Evolutionary conservation across 1,140 invertebrate genomes (phyloP), one percentile per base, ranked within the genome.

Genomic region (Drosophila ananassae): DNA sequence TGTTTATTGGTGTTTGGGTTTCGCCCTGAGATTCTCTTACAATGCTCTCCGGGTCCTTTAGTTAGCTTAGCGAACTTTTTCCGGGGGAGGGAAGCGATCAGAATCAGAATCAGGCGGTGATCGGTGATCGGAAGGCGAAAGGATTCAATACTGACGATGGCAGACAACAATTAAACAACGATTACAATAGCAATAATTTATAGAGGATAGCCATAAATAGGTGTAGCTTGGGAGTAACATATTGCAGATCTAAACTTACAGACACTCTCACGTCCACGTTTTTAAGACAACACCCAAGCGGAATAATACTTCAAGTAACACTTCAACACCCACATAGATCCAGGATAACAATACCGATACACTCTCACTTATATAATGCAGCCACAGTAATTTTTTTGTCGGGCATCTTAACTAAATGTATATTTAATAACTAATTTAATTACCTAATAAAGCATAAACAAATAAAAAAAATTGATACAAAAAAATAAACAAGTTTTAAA

Each of bases 361-460:
- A 61, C 52, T 21, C 51, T 44, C 41, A 56, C 56, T 50, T 47
- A 52, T 46, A 46, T 22, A 68, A 48, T 50, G 51, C 66, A 63
- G 71, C 46, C 67, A 56, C 51, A 57, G 44, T 57, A 41, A 39
- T 75, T 58, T 75, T 64, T 66, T 73, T 73, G 71, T 71, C 75
- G 62, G 77, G 68, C 77, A 77, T 77, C 62, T 77, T 85, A 85
- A 84, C 56, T 85, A 74, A 80, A 66, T 84, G 81, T 84, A 84
- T 80, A 84, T 85, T 80, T 77, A 84, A 84, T 85, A 73, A 80
- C 69, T 85, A 77, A 85, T 80, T 85, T 80, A 84, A 80, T 73
- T 76, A 64, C 64, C 59, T 68, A 81, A 44, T 44, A 21, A 71
- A 37, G 28, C 51, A 17, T 17, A 56, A 71, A 57, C 44, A 25